Base-by-base conservation (phyloP, 2,797 vertebrate species). In the Pipistrellus pipistrellus region DNA sequence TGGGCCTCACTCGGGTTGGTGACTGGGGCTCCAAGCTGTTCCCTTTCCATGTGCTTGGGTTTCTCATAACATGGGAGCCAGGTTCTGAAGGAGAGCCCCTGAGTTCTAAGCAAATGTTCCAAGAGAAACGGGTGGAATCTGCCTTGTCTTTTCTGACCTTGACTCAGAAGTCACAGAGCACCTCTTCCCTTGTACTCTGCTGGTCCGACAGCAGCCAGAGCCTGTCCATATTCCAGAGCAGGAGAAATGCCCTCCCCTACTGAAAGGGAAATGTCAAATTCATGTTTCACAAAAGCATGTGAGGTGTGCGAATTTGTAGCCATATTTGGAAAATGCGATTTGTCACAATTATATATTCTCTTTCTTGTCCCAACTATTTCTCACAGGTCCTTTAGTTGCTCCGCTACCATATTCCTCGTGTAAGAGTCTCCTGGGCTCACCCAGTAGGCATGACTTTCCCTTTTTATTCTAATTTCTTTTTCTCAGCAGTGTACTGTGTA, bases 121-220 rank as follows among this genome's bases (percentile, higher is more conserved):
- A 32, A 30, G 15, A 62, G 7, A 51, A 88, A 85, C 0, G 2
- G 5, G 27, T 23, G 3, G 20, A 48, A 12, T 18, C 35, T 23
- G 8, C 27, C 30, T 62, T 55, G n/a, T 3, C 38, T 35, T 44
- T n/a, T 35, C 21, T 53, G 35, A 62, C 15, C 41, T 35, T 25
- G 44, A 20, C 6, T 10, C 27, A 9, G 20, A 32, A 46, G 38
- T 46, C 20, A 35, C 2, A 7, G 1, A 55, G 25, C 3, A 6
- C 9, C 9, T 6, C 20, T 41, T 64, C 32, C 25, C 3, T 2
- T 20, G 10, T 12, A 35, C 3, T n/a, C 8, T 3, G 4, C 27
- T 21, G 17, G 1, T n/a, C 44, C 80, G 66, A 41, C 14, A 75
- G n/a, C 35, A 85, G 8, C 3, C n/a, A 69, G 3, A 12, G 10